Conservation (phyloP, 2,888 invertebrate genomes). For the Carabus problematicus region DNA sequence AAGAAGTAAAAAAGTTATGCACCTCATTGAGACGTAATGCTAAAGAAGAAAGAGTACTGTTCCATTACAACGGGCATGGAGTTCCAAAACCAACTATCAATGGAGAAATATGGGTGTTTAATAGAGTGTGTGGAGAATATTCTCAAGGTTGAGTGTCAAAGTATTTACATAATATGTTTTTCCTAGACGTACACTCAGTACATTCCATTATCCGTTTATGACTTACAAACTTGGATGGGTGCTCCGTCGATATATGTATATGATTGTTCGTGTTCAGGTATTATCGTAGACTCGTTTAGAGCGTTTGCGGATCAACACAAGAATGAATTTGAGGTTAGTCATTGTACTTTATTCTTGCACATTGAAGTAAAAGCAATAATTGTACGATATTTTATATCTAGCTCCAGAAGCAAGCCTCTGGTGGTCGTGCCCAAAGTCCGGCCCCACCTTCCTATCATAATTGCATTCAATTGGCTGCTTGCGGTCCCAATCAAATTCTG, state of each 20-base stretch:
- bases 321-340: constrained; percentile 72
- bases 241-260: constrained; percentile 99
- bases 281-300: constrained; percentile 90
- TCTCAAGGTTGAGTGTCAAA: constrained; percentile 9
- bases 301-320: constrained; percentile 92
- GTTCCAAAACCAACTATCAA: constrained; percentile 97
- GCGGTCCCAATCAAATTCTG: constrained; percentile 89
- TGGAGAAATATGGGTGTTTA: constrained; percentile 99
- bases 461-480: constrained; percentile 97
- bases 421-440: constrained; percentile 45
- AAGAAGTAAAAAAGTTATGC: constrained; percentile 97
- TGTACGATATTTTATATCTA: background rate
- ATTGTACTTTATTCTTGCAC: background rate
- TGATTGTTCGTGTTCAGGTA: constrained; percentile 98
- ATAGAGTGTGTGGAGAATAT: constrained; percentile 70
- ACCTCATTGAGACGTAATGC: constrained; percentile 93
- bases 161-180: constrained; percentile 23
- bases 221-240: constrained; percentile 99
- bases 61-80: constrained; percentile 99
- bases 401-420: constrained; percentile 27
- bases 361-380: background rate
- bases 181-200: constrained; percentile 94
- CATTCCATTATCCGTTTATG: constrained; percentile 97
- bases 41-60: constrained; percentile 96
- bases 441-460: constrained; percentile 75